Evolutionary conservation across 2,888 invertebrate genomes (phyloP), one percentile per base, ranked within the genome.

Genomic region (Aricia artaxerxes): DNA sequence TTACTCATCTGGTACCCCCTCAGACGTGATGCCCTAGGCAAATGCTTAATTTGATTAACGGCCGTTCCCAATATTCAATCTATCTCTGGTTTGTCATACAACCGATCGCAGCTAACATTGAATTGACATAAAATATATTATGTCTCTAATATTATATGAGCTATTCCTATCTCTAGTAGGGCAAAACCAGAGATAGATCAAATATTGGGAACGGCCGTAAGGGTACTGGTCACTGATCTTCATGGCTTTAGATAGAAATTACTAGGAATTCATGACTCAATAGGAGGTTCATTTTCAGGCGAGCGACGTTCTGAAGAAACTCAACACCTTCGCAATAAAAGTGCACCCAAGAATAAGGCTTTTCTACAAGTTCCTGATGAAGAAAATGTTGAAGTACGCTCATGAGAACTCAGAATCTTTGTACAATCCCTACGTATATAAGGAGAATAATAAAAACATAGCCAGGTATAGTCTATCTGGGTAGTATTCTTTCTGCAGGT

Each of bases 321-420:
- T 89, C 78, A 81, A 84, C 64, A 84, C 84, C 0, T 87, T 88
- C 84, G 85, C 85, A 73, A 84, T 87, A 31, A 81, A 85, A 0
- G 86, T 88, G 7, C 89, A 89, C 76, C 89, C 89, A 0, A 88
- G 89, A 69, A 84, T 88, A 79, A 83, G 86, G 6, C 81, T 88
- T 64, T 86, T 88, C 83, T 88, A 87, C 84, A 83, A 84, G 80
- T 83, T 89, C 77, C 84, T 89, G 76, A 85, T 85, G 84, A 79
- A 82, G 4, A 83, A 83, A 38, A 84, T 87, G 81, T 77, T 79
- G 4, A 79, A 82, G 24, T 82, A 85, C 82, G 83, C 85, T 13
- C 82, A 85, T 16, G 83, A 84, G 53, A 83, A 83, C 11, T 81
- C 85, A 0, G 86, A 87, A 83, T 82, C 87, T 0, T 82, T 89